These are phyloP conservation scores for Nerophis lumbriciformis DNA, from an alignment of 2,113 vertebrate genomes.

Conservation along the genomic window DNA sequence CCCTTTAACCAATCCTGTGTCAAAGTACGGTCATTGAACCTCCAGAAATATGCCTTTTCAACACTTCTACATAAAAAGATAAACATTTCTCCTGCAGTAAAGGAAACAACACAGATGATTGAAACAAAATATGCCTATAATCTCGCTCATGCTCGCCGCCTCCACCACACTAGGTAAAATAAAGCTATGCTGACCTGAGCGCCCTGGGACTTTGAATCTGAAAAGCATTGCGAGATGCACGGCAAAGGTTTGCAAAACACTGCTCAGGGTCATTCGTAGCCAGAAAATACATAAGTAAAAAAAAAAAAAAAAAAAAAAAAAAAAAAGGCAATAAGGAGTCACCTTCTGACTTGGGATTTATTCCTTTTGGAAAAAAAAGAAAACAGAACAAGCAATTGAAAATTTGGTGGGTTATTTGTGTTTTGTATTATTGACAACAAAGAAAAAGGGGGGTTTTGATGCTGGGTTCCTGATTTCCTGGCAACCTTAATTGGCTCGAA, in stretches of 20 bases:
- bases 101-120: slow-evolving; percentile 16
- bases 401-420: not conserved
- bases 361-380: slow-evolving; percentile 11
- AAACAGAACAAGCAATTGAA: slow-evolving; percentile 1
- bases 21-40: slow-evolving; percentile 1
- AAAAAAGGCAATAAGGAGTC: not conserved
- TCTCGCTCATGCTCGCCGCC: slow-evolving; percentile 19
- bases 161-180: slow-evolving; percentile 24
- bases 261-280: slow-evolving; percentile 19
- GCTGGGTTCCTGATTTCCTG: slow-evolving; percentile 50
- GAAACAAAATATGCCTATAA: slow-evolving; percentile 13
- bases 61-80: not conserved
- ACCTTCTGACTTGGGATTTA: slow-evolving; percentile 11
- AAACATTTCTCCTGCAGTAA: not conserved
- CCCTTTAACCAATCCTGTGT: no score
- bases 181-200: slow-evolving; percentile 16
- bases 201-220: slow-evolving; percentile 21
- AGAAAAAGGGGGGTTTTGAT: slow-evolving; percentile 24
- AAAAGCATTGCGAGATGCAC: slow-evolving; percentile 14
- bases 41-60: not conserved
- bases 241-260: slow-evolving; percentile 23
- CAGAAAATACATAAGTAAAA: slow-evolving; percentile 19
- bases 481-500: slow-evolving; percentile 56
- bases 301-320: not conserved
- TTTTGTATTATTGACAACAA: slow-evolving; percentile 1